phyloP scores from a whole-genome alignment of 2,113 vertebrate genomes.

The Porphyrio hochstetteri region DNA sequence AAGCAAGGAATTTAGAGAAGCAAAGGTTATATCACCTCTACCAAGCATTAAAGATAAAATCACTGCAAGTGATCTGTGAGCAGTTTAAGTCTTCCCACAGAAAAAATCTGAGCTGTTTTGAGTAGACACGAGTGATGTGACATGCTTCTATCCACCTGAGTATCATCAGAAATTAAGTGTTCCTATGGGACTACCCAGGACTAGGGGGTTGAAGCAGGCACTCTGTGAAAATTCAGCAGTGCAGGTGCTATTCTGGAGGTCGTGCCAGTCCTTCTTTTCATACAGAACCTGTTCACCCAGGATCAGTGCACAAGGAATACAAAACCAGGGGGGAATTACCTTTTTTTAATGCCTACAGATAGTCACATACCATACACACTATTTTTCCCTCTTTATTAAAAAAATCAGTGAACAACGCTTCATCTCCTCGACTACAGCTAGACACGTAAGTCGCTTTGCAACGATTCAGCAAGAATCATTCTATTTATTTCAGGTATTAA shows the following conservation, averaged over 20 bases:
- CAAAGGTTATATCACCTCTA: neutral
- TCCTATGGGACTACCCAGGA: neutral
- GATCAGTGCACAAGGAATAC: neutral
- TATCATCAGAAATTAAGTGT: neutral
- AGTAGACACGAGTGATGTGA: neutral
- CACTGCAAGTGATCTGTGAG: neutral
- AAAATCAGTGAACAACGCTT: neutral
- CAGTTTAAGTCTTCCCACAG: neutral
- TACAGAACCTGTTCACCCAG: neutral
- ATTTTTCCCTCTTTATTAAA: neutral
- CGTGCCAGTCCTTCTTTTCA: neutral
- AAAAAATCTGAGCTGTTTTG: neutral
- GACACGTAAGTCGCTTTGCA: neutral
- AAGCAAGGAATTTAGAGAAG: neutral
- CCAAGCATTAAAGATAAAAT: neutral
- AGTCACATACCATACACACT: neutral
- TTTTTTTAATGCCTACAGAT: neutral
- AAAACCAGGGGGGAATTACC: neutral
- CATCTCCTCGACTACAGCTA: neutral
- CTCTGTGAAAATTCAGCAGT: neutral
- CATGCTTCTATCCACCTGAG: neutral
- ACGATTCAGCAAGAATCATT: slow-evolving; percentile 4
- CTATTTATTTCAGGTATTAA: slow-evolving; percentile 62
- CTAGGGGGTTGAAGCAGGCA: neutral
- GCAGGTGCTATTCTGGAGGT: neutral